Evolutionary conservation across 2,113 vertebrate species (phyloP).

Genomic region (Solea solea): DNA sequence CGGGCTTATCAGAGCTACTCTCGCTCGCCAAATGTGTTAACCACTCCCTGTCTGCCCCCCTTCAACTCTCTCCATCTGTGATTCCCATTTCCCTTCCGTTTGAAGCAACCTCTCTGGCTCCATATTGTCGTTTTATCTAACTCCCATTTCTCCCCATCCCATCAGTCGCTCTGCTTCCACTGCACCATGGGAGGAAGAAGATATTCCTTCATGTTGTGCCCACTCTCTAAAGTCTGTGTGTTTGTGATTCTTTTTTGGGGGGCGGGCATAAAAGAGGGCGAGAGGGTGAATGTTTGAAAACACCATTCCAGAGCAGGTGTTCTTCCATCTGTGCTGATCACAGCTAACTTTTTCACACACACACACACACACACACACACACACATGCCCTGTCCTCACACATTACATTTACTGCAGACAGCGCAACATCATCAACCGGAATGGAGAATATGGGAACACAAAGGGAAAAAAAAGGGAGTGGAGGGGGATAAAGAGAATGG

Average conservation of each 20-base stretch:
- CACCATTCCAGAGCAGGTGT: slow-evolving; percentile 76
- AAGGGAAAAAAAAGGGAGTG: neutral
- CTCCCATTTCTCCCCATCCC: slow-evolving; percentile 62
- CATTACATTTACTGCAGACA: slow-evolving; percentile 31
- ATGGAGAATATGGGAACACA: slow-evolving; percentile 27
- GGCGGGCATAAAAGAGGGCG: slow-evolving; percentile 49
- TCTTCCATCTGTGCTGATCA: slow-evolving; percentile 73
- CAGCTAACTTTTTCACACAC: slow-evolving; percentile 48
- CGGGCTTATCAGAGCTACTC: slow-evolving; percentile 58
- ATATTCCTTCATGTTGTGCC: slow-evolving; percentile 72
- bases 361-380: slow-evolving; percentile 42
- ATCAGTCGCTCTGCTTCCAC: slow-evolving; percentile 57
- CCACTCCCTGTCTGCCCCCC: slow-evolving; percentile 46
- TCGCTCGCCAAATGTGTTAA: slow-evolving; percentile 52
- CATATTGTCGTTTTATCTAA: slow-evolving; percentile 68
- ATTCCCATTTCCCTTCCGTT: slow-evolving; percentile 26
- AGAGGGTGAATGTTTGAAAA: slow-evolving; percentile 52
- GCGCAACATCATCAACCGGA: slow-evolving; percentile 29
- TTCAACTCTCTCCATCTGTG: slow-evolving; percentile 33
- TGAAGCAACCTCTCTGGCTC: slow-evolving; percentile 54
- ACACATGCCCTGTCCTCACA: slow-evolving; percentile 26
- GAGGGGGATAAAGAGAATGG: slow-evolving; percentile 9
- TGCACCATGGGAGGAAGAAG: slow-evolving; percentile 60
- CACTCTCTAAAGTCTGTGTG: slow-evolving; percentile 64
- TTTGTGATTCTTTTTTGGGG: slow-evolving; percentile 27